Conservation (phyloP, 2,888 invertebrate genomes). For the Philopedon plagiatum region DNA sequence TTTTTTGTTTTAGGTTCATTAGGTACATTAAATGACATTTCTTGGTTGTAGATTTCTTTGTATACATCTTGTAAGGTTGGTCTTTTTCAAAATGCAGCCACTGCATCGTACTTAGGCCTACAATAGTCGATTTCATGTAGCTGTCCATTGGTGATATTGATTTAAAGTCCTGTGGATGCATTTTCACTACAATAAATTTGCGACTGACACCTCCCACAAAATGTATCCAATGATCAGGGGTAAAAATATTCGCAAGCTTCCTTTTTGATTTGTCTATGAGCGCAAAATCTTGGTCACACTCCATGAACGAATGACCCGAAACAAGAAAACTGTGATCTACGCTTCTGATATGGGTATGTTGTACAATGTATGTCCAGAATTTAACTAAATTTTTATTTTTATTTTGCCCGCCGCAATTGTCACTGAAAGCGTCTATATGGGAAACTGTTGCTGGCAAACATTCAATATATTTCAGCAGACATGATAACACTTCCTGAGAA, state of each 20-base stretch:
- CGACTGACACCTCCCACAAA: neutral
- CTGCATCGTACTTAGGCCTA: neutral
- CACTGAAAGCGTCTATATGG: constrained; percentile 3
- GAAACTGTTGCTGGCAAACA: neutral
- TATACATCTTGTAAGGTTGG: no score
- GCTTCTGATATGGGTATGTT: neutral
- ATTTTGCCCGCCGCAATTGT: neutral
- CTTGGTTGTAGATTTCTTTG: neutral
- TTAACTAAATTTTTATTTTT: neutral
- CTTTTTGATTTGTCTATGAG: neutral
- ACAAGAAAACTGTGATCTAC: neutral
- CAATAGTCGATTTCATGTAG: neutral
- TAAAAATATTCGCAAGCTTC: neutral
- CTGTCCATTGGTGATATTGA: neutral
- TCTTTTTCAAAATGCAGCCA: constrained; percentile 6
- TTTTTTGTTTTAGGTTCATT: no score
- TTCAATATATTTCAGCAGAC: neutral
- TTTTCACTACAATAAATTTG: neutral
- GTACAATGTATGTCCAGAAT: neutral
- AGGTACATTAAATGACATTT: neutral
- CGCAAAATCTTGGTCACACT: neutral
- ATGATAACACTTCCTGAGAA: neutral
- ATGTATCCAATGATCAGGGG: neutral
- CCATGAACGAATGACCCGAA: neutral
- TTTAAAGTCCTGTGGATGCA: neutral